Evolutionary conservation across 2,888 invertebrate species (phyloP), one percentile per base, ranked within the genome.

Genomic region (Hyposoter didymator): DNA sequence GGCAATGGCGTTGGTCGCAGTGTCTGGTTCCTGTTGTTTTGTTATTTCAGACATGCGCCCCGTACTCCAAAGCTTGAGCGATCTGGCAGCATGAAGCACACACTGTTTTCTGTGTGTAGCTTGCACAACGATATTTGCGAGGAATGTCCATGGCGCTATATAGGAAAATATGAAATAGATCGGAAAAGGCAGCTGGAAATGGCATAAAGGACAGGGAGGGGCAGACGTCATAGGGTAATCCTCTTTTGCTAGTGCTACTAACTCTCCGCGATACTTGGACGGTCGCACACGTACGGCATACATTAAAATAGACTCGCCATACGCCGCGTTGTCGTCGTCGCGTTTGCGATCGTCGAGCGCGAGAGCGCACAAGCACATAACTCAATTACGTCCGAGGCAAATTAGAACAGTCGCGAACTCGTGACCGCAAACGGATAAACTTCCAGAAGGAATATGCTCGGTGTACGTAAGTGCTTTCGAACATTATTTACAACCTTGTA

Each of bases 401-500:
- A 85, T 83, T 85, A 83, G 85, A 85, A 76, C 80, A 78, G 80
- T 85, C 76, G 85, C 66, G 73, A 83, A 80, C 85, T 85, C 83
- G 80, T 80, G 83, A 74, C 80, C 80, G 83, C 83, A 83, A 85
- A 85, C 73, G 59, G 67, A 69, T 52, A 73, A 82, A 75, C 62
- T 70, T 74, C 28, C 45, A 28, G 52, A 52, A 52, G 39, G 49
- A 55, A 12, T 22, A 69, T 45, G 52, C 43, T 43, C 22, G 17
- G 22, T 35, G 66, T 49, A 19, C 52, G 49, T 19, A 32, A 76
- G 39, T 73, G 67, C 39, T 67, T 39, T 67, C 52, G 55, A 55
- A 74, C 66, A 12, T 8, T 67, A 5, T 35, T 28, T 19, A 59
- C 35, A 59, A 17, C 32, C 28, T 6, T 49, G 64, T 12, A 52